Conservation (phyloP, 2,797 vertebrate species). For the Antrozous pallidus region DNA sequence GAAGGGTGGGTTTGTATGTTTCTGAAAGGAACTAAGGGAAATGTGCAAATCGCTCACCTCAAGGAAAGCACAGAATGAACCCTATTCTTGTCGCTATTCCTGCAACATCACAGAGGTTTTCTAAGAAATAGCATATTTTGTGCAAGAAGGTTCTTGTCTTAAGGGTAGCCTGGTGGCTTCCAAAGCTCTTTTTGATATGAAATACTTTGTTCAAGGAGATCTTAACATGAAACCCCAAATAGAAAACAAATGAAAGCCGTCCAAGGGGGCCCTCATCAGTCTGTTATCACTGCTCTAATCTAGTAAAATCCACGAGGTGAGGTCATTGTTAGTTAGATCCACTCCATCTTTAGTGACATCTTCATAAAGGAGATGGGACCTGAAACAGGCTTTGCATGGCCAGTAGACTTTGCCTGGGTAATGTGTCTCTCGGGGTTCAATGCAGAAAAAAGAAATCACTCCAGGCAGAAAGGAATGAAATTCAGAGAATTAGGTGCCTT, state of each 20-base stretch:
- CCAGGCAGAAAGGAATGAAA: not conserved
- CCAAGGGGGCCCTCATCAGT: not conserved
- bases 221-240: not conserved
- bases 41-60: not conserved
- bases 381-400: not conserved
- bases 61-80: not conserved
- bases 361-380: not conserved
- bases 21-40: not conserved
- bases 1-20: not conserved
- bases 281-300: not conserved
- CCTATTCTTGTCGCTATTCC: not conserved
- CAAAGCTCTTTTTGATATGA: not conserved
- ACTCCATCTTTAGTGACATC: not conserved
- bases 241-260: not conserved
- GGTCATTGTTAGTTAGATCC: not conserved
- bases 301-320: not conserved
- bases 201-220: not conserved
- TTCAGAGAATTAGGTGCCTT: not conserved
- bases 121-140: not conserved
- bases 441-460: not conserved
- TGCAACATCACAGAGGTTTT: not conserved
- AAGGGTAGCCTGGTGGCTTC: not conserved
- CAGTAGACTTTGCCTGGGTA: not conserved
- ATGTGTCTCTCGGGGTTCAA: not conserved
- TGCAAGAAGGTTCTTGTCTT: not conserved